Conservation (phyloP, 2,113 vertebrate species). For the Pogonocichla stellata region DNA sequence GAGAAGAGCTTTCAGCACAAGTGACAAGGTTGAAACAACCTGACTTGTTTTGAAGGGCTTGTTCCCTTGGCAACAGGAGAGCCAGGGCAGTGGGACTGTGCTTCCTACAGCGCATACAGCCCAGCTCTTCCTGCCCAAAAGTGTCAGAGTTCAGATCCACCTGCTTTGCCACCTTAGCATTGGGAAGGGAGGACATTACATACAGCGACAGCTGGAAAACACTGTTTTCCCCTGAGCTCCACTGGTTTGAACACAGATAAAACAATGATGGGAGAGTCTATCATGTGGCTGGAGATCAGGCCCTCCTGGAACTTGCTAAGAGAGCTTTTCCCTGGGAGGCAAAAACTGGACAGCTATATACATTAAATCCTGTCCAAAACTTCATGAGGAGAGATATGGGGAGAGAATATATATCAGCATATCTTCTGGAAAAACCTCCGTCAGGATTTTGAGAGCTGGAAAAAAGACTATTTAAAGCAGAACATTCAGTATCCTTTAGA, state of each 20-base stretch:
- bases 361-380: not conserved
- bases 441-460: not conserved
- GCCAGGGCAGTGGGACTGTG: not conserved
- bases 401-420: not conserved
- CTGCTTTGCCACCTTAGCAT: not conserved
- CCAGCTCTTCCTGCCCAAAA: not conserved
- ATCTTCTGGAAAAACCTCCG: not conserved
- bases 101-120: not conserved
- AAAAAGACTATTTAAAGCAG: not conserved
- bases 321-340: not conserved
- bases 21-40: not conserved
- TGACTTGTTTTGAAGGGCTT: slow-evolving; percentile 10
- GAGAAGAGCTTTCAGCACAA: not conserved
- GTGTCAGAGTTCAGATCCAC: not conserved
- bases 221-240: not conserved
- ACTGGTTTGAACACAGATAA: not conserved
- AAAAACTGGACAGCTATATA: not conserved
- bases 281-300: not conserved
- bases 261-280: not conserved
- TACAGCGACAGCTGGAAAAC: not conserved
- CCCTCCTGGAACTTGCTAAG: not conserved
- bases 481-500: not conserved
- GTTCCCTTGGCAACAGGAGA: slow-evolving; percentile 50
- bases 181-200: not conserved
- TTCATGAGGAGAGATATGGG: not conserved